phyloP scores from a whole-genome alignment of 2,113 vertebrate species.

The Pica pica region DNA sequence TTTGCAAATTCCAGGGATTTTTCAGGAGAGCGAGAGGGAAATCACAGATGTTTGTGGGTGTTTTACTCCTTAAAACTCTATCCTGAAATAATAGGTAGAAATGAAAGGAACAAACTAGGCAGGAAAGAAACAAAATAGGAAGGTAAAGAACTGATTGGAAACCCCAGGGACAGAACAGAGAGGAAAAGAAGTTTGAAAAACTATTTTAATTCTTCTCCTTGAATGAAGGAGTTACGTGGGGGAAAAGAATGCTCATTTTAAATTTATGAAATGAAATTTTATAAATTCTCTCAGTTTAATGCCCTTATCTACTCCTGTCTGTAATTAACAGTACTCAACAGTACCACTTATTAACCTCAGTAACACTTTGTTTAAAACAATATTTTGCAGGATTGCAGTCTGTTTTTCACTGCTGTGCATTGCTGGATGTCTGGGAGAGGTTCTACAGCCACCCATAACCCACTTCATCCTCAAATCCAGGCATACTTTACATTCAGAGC shows the following conservation, averaged over 20 bases:
- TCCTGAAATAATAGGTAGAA: not conserved
- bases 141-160: not conserved
- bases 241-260: not conserved
- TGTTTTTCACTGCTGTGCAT: not conserved
- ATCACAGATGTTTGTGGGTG: not conserved
- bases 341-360: not conserved
- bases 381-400: not conserved
- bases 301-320: not conserved
- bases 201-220: not conserved
- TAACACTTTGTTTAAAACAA: not conserved
- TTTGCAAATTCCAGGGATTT: not conserved
- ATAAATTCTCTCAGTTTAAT: not conserved
- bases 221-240: not conserved
- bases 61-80: not conserved
- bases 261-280: not conserved
- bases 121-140: not conserved
- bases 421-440: not conserved
- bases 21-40: not conserved
- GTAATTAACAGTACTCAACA: not conserved
- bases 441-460: conserved; percentile 7
- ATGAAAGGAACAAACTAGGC: not conserved
- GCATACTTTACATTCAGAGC: conserved; percentile 35
- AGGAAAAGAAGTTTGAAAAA: not conserved
- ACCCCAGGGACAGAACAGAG: not conserved
- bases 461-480: conserved; percentile 3